A percentile compares a stretch with the other conserved stretches of the same genome.
phyloP scores from a whole-genome alignment of 2,888 invertebrate genomes.

The Timema cristinae region DNA sequence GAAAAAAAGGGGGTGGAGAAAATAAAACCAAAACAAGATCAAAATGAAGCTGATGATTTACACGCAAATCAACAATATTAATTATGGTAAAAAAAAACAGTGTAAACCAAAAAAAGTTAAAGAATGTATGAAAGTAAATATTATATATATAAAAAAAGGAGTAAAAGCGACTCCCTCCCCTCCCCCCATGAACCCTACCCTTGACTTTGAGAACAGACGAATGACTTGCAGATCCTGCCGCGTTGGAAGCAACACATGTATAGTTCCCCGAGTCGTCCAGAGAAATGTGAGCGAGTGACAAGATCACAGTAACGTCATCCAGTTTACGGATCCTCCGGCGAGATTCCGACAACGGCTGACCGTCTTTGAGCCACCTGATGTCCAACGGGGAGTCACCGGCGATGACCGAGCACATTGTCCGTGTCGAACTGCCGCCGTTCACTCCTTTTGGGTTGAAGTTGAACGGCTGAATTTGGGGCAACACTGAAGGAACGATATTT shows the following conservation, averaged over 20 bases:
- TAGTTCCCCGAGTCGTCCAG: slow-evolving; percentile 51
- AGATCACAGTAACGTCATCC: slow-evolving; percentile 49
- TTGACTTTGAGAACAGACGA: slow-evolving; percentile 55
- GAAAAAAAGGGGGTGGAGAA: no score
- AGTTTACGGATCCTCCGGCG: slow-evolving; percentile 37
- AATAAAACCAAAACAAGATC: no score
- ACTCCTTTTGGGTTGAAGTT: slow-evolving; percentile 49
- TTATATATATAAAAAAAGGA: no score
- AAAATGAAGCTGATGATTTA: no score
- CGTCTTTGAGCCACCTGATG: slow-evolving; percentile 50
- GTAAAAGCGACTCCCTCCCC: no score
- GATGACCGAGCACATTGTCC: slow-evolving; percentile 45
- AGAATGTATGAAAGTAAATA: no score
- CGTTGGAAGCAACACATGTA: slow-evolving; percentile 55
- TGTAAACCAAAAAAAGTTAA: no score
- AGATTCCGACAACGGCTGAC: slow-evolving; percentile 35
- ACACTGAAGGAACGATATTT: slow-evolving; percentile 40
- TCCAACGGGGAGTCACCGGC: slow-evolving; percentile 40
- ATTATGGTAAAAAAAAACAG: no score
- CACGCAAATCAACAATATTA: no score
- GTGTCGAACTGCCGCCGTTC: slow-evolving; percentile 51
- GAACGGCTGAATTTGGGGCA: slow-evolving; percentile 53
- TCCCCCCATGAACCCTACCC: slow-evolving; percentile 43
- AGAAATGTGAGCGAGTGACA: slow-evolving; percentile 47
- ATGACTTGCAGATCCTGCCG: slow-evolving; percentile 52